A percentile compares a stretch with the other conserved stretches of the same genome.
phyloP scores from a whole-genome alignment of 1,140 invertebrate species.

The Plutomurus gul region DNA sequence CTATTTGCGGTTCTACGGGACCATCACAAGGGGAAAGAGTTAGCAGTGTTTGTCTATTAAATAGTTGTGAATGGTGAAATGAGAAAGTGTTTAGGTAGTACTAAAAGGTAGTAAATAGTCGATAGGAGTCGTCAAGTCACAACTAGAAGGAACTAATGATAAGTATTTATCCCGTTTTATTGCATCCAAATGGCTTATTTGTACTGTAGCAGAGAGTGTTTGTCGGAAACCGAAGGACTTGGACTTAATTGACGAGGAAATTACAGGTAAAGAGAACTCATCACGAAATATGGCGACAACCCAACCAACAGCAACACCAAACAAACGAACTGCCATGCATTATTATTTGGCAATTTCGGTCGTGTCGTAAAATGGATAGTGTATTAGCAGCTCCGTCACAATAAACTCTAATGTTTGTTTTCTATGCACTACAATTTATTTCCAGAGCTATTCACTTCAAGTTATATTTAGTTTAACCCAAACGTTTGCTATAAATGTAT shows the following conservation, averaged over 20 bases:
- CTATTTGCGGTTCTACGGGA: too few species aligned
- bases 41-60: too few species aligned
- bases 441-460: too few species aligned
- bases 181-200: background rate
- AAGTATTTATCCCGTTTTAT: constrained; percentile 5
- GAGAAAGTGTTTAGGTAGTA: background rate
- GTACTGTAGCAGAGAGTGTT: background rate
- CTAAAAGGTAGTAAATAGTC: background rate
- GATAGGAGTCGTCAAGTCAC: background rate
- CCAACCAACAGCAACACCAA: background rate
- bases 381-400: background rate
- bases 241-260: constrained; percentile 13
- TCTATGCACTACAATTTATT: background rate
- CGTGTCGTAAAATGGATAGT: background rate
- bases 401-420: background rate
- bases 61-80: too few species aligned
- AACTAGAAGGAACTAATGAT: background rate
- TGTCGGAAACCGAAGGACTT: background rate
- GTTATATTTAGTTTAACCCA: too few species aligned
- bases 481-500: too few species aligned
- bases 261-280: background rate
- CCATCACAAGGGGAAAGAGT: too few species aligned
- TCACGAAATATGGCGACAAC: constrained; percentile 1
- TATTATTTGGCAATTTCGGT: background rate
- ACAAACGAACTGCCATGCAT: background rate